phyloP scores from a whole-genome alignment of 2,797 vertebrate species.

The Falco cherrug region DNA sequence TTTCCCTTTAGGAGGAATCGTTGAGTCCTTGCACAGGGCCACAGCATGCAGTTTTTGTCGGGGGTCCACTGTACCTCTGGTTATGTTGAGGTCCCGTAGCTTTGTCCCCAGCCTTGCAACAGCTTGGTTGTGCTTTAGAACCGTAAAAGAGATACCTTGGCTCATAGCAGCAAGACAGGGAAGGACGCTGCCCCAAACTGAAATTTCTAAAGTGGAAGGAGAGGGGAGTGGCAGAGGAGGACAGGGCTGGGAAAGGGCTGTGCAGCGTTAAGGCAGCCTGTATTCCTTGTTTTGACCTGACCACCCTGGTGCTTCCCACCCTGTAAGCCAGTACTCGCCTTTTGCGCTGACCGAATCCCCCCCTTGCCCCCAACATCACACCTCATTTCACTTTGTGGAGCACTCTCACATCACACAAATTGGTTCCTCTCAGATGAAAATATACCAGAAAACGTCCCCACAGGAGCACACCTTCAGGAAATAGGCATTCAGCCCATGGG shows the following conservation, averaged over 20 bases:
- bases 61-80: background rate
- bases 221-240: rapidly evolving
- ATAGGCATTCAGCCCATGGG: background rate
- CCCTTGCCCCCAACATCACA: rapidly evolving
- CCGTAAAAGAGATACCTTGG: background rate
- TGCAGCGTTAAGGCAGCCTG: background rate
- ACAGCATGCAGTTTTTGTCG: background rate
- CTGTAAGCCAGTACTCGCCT: background rate
- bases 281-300: background rate
- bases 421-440: background rate
- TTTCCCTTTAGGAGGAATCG: background rate
- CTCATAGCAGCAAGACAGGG: background rate
- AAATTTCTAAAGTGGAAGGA: background rate
- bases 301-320: rapidly evolving
- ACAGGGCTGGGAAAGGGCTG: background rate
- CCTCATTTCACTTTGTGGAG: background rate
- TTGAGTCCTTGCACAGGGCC: background rate
- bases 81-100: background rate
- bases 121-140: background rate
- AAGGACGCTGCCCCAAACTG: background rate
- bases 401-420: rapidly evolving
- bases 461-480: background rate
- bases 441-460: background rate
- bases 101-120: background rate
- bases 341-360: background rate